Conservation (phyloP, 2,113 vertebrate species). For the Myocastor coypus region DNA sequence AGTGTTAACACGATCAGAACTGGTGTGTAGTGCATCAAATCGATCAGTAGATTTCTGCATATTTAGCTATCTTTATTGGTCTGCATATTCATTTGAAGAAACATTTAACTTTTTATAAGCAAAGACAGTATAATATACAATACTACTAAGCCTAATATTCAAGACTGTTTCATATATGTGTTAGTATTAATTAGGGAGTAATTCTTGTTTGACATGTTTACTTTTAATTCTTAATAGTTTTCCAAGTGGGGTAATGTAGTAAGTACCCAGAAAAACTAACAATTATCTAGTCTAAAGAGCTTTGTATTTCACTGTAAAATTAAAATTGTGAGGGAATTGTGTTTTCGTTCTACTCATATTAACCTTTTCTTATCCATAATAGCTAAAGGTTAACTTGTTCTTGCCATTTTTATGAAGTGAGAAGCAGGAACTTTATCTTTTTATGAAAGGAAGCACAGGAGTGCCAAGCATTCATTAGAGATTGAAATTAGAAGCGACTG, state of each 20-base stretch:
- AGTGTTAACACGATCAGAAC: conserved; percentile 61
- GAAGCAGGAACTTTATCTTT: conserved; percentile 84
- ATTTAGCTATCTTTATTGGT: conserved; percentile 70
- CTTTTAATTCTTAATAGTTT: conserved; percentile 83
- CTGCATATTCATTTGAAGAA: conserved; percentile 76
- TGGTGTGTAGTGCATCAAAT: conserved; percentile 53
- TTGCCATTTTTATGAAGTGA: conserved; percentile 83
- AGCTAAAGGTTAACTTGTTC: conserved; percentile 83
- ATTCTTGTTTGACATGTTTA: conserved; percentile 84
- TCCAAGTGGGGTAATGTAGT: conserved; percentile 77
- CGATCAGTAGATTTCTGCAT: conserved; percentile 51
- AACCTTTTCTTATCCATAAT: conserved; percentile 82
- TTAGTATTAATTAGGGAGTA: conserved; percentile 81
- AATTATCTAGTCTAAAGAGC: conserved; percentile 83
- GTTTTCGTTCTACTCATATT: conserved; percentile 80
- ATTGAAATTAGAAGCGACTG: conserved; percentile 79
- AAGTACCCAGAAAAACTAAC: conserved; percentile 82
- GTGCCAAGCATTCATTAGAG: conserved; percentile 80
- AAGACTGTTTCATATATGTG: conserved; percentile 80
- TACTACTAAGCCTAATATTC: conserved; percentile 76
- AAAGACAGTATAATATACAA: conserved; percentile 75
- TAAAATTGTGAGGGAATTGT: conserved; percentile 76
- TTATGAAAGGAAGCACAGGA: conserved; percentile 82
- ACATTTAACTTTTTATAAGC: conserved; percentile 79
- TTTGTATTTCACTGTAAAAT: conserved; percentile 82